phyloP scores from a whole-genome alignment of 2,888 invertebrate genomes.

The Pristionchus japonicus region DNA sequence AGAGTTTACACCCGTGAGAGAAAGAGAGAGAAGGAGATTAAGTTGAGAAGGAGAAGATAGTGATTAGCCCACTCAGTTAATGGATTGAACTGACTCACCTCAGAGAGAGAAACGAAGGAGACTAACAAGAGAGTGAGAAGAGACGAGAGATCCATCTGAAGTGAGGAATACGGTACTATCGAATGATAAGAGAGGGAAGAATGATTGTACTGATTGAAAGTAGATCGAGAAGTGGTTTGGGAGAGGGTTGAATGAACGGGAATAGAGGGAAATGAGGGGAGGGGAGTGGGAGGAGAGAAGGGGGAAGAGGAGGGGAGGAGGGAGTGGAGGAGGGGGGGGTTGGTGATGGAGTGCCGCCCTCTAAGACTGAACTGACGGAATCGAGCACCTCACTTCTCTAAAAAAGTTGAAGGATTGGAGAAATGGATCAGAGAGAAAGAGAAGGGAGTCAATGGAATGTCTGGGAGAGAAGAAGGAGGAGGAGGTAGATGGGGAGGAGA shows the following conservation, averaged over 20 bases:
- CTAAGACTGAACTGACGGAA: neutral
- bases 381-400: neutral
- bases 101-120: neutral
- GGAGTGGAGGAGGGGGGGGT: neutral
- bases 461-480: too few relatives aligned
- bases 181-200: neutral
- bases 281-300: neutral
- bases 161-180: neutral
- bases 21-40: neutral
- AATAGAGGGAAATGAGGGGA: neutral
- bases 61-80: neutral
- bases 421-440: neutral
- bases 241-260: conserved; percentile 4
- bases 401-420: neutral
- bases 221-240: conserved; percentile 10
- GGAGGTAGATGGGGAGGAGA: neutral
- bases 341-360: neutral
- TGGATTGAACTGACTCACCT: neutral
- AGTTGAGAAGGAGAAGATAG: neutral
- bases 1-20: neutral
- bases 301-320: neutral
- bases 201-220: neutral
- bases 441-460: conserved; percentile 1
- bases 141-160: conserved; percentile 15
- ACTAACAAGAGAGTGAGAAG: conserved; percentile 16